A percentile compares a stretch with the other conserved stretches of the same genome.
phyloP scores from a whole-genome alignment of 2,888 invertebrate genomes.

The Orchesella flavescens region DNA sequence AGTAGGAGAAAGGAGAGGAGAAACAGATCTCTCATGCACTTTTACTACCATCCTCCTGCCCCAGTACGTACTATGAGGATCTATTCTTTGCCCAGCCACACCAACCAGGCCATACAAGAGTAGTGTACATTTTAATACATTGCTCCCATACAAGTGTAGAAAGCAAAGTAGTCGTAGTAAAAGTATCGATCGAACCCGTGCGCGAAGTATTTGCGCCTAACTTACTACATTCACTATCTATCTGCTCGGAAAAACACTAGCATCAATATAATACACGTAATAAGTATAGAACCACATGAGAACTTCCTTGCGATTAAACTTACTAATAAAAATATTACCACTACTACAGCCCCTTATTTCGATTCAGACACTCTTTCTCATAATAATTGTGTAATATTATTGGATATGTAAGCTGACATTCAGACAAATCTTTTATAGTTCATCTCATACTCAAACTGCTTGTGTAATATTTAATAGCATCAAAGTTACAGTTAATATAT shows the following conservation, averaged over 20 bases:
- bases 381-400: no score
- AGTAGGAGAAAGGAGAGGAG: neutral
- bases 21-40: neutral
- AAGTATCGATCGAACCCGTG: conserved; percentile 61
- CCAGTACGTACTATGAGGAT: neutral
- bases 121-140: conserved; percentile 4
- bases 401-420: no score
- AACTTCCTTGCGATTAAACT: conserved; percentile 51
- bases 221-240: neutral
- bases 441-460: conserved; percentile 19
- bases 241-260: conserved; percentile 16
- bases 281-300: conserved; percentile 49
- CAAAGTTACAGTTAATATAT: neutral
- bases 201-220: conserved; percentile 61
- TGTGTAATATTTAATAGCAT: conserved; percentile 9
- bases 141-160: no score
- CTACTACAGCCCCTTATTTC: neutral
- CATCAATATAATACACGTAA: neutral
- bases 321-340: conserved; percentile 21
- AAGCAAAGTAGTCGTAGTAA: conserved; percentile 58
- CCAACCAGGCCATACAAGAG: conserved; percentile 4
- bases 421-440: no score
- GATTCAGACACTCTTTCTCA: neutral
- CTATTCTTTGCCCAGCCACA: conserved; percentile 18
- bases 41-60: conserved; percentile 4